Evolutionary conservation across 2,888 invertebrate species (phyloP), one percentile per base, ranked within the genome.

Genomic region (Epirrhoe tristata): DNA sequence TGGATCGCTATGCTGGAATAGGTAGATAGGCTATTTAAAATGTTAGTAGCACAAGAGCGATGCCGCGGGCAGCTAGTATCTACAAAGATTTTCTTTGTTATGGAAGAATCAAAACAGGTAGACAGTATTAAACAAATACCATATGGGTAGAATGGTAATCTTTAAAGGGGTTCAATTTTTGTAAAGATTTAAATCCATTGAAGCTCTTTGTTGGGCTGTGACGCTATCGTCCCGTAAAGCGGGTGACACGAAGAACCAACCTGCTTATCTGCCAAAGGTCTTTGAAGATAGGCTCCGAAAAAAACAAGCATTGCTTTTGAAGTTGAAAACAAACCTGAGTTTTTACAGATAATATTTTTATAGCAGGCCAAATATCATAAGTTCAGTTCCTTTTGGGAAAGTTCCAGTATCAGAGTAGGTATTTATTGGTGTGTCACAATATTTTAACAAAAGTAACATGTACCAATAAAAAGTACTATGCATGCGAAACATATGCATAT

Each of bases 221-320:
- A 71, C 57, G 74, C 70, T 76, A 73, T 74, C 64, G 46, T 50
- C 62, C 53, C 52, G 72, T 57, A 61, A 54, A 64, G 65, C 68
- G 63, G 66, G 53, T 56, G 73, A 69, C 71, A 70, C 58, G 65
- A 74, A 75, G 72, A 74, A 73, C 68, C 71, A 79, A 76, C 73
- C 69, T 72, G 71, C 56, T 81, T 79, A 82, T 81, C 79, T 79
- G 67, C 50, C 50, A 62, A 69, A 60, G 55, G 61, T 70, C 77
- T 81, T 81, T 82, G 77, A 75, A 77, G 81, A 80, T 81, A 76
- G 59, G 67, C 62, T 67, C 69, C 67, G 66, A 74, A 75, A 78
- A 68, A 78, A 77, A 78, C 66, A 77, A 58, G 70, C 58, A 66
- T 46, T 32, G 63, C 59, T 59, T 70, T 75, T 76, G 73, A 74